Conservation (phyloP, 1,140 invertebrate species). For the Hetaerina americana region DNA sequence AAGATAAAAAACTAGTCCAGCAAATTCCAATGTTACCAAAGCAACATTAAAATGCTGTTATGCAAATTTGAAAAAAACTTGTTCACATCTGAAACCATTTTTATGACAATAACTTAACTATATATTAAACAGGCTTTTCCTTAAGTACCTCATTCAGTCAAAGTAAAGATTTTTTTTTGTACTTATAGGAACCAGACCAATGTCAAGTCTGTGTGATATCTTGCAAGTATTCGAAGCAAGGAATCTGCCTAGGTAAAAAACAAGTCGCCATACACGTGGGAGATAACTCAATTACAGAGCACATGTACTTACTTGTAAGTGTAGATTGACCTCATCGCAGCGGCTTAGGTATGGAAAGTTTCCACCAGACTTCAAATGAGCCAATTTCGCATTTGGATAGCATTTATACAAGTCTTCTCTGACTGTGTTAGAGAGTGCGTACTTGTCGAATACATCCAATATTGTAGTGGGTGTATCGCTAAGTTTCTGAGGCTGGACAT, state of each 20-base stretch:
- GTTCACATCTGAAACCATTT: too few species aligned
- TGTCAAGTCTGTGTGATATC: too few species aligned
- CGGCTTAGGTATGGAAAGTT: slow-evolving; percentile 87
- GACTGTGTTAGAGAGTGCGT: slow-evolving; percentile 58
- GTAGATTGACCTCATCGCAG: slow-evolving; percentile 79
- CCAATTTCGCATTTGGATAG: slow-evolving; percentile 76
- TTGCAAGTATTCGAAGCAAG: too few species aligned
- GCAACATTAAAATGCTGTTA: too few species aligned
- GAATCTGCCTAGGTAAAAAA: background rate
- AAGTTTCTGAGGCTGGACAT: slow-evolving; percentile 66
- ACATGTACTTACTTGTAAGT: slow-evolving; percentile 56
- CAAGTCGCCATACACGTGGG: background rate
- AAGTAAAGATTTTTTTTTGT: too few species aligned
- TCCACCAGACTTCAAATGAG: slow-evolving; percentile 76
- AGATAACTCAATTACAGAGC: background rate
- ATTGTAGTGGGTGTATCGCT: slow-evolving; percentile 59
- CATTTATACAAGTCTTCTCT: slow-evolving; percentile 75
- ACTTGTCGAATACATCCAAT: slow-evolving; percentile 84
- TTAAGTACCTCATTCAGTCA: too few species aligned
- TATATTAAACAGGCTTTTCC: too few species aligned
- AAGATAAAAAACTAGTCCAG: slow-evolving; percentile 10
- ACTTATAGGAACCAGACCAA: too few species aligned
- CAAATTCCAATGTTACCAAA: background rate
- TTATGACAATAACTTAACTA: too few species aligned
- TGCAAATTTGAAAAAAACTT: too few species aligned